Evolutionary conservation across 1,140 invertebrate species (phyloP).

Genomic region (Ceratina japonica): DNA sequence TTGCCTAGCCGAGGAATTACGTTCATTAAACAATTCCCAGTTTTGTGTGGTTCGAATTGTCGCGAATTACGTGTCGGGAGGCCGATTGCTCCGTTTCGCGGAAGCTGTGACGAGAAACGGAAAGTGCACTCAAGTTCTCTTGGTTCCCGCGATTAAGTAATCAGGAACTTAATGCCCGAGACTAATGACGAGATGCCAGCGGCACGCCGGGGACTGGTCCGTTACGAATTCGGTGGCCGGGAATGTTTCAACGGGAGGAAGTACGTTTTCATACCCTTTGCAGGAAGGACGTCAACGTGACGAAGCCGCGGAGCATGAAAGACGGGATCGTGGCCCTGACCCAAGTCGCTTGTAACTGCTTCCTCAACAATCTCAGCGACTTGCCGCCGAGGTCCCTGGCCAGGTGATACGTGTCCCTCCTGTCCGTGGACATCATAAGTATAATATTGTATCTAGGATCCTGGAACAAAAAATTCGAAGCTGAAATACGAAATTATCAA

Average conservation of each 20-base stretch:
- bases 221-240: not conserved
- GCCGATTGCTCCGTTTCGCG: constrained; percentile 25
- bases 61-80: constrained; percentile 40
- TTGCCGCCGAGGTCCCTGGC: constrained; percentile 72
- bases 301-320: constrained; percentile 87
- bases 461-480: constrained; percentile 63
- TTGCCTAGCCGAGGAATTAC: constrained; percentile 5
- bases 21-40: constrained; percentile 33
- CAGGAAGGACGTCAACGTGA: constrained; percentile 87
- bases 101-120: constrained; percentile 48
- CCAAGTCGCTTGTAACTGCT: constrained; percentile 83
- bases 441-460: constrained; percentile 80
- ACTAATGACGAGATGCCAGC: constrained; percentile 51
- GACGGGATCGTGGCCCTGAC: constrained; percentile 88
- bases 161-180: constrained; percentile 51
- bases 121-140: constrained; percentile 35
- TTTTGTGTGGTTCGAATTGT: constrained; percentile 30
- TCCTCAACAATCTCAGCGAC: constrained; percentile 83
- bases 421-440: constrained; percentile 77
- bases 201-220: no score
- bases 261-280: constrained; percentile 83
- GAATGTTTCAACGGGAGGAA: no score
- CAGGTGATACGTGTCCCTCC: constrained; percentile 73
- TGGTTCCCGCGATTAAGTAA: constrained; percentile 49
- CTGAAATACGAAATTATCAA: not conserved